Percentiles rank a stretch among this genome's conserved stretches.
Evolutionary conservation across 2,797 vertebrate species (phyloP).

Genomic region (Meriones psammophilus): DNA sequence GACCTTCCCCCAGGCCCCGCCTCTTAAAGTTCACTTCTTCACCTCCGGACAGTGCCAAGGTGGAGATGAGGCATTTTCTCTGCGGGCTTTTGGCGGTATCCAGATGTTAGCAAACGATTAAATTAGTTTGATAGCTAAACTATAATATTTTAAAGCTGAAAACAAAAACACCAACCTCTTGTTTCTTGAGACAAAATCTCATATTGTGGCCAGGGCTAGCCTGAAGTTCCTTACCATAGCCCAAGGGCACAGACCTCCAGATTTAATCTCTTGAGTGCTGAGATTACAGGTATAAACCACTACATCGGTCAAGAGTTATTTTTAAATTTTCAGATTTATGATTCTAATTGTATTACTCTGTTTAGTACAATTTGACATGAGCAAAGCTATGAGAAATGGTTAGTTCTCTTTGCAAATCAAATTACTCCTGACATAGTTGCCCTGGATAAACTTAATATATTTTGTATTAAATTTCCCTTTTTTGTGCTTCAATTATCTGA

Average conservation of each 20-base stretch:
- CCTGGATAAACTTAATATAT: slow-evolving; percentile 29
- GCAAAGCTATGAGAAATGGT: slow-evolving; percentile 34
- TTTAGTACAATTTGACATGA: slow-evolving; percentile 49
- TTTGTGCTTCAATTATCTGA: slow-evolving; percentile 45
- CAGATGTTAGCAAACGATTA: not conserved
- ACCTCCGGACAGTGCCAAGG: not conserved
- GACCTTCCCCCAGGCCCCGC: not conserved
- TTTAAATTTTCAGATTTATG: slow-evolving; percentile 42
- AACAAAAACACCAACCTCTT: not conserved
- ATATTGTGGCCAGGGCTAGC: too few species aligned
- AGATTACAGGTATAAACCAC: not conserved
- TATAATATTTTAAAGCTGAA: not conserved
- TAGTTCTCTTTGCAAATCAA: slow-evolving; percentile 52
- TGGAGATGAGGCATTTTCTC: not conserved
- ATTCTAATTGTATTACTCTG: slow-evolving; percentile 47
- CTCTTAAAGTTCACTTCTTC: not conserved
- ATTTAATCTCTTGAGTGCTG: not conserved
- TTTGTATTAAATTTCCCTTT: slow-evolving; percentile 50
- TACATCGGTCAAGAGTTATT: not conserved
- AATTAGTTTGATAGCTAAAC: slow-evolving; percentile 33
- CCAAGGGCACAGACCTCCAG: not conserved
- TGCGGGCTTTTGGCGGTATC: too few species aligned
- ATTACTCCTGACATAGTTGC: slow-evolving; percentile 26
- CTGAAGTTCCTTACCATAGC: not conserved
- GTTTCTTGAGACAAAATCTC: not conserved